A percentile compares a stretch with the other conserved stretches of the same genome.
phyloP scores from a whole-genome alignment of 2,888 invertebrate species.

The Ormyrus rosae region DNA sequence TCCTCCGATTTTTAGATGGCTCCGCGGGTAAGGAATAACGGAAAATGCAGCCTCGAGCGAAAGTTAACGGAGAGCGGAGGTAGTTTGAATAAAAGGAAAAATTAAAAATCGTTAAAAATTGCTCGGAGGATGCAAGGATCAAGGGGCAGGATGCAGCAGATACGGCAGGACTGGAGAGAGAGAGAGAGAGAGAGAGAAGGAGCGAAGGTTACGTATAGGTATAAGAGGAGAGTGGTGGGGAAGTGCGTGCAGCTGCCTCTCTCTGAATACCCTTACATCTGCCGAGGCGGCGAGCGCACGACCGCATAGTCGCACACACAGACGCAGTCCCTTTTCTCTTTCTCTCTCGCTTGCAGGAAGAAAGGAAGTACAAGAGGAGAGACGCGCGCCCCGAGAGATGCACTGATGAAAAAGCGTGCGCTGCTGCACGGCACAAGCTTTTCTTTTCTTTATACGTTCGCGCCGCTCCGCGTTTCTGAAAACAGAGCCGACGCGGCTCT shows the following conservation, averaged over 20 bases:
- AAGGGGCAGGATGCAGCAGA: conserved; percentile 34
- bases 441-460: too few relatives aligned
- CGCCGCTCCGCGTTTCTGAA: neutral
- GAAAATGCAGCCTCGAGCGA: neutral
- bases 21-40: too few relatives aligned
- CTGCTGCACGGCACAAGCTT: too few relatives aligned
- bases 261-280: conserved; percentile 67
- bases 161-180: conserved; percentile 17
- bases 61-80: neutral
- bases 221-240: too few relatives aligned
- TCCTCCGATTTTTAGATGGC: too few relatives aligned
- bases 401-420: too few relatives aligned
- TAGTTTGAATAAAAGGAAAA: neutral
- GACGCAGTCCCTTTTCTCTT: neutral
- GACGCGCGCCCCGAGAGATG: too few relatives aligned
- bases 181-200: conserved; percentile 25
- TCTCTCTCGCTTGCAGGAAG: neutral
- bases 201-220: conserved; percentile 1
- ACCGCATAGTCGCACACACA: too few relatives aligned
- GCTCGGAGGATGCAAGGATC: neutral
- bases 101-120: neutral
- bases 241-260: conserved; percentile 69
- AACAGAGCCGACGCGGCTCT: neutral
- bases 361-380: too few relatives aligned
- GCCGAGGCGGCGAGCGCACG: conserved; percentile 6